Percentiles rank a stretch among this genome's conserved stretches.
These are phyloP conservation scores for Silvanus unidentatus DNA, from an alignment of 2,888 invertebrate species.

Conservation along the genomic window DNA sequence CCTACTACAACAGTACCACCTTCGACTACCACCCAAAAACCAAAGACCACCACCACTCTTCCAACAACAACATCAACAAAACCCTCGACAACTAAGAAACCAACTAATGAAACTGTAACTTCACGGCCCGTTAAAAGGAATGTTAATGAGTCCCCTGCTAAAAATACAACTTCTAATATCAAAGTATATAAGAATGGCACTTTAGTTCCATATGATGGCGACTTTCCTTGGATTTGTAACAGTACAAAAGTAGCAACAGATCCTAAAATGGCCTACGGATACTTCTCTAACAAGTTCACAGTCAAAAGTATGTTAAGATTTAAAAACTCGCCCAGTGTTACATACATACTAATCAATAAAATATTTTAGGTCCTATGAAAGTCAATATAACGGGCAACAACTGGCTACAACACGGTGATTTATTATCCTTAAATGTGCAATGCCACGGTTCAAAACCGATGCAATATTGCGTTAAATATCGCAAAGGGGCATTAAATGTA, in stretches of 20 bases:
- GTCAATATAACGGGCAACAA: conserved; percentile 68
- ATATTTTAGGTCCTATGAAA: conserved; percentile 60
- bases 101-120: too few relatives aligned
- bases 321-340: too few relatives aligned
- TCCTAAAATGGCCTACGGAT: conserved; percentile 65
- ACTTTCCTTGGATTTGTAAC: conserved; percentile 54
- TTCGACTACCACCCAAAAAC: conserved; percentile 17
- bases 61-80: conserved; percentile 19
- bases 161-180: conserved; percentile 13
- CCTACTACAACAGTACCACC: conserved; percentile 33
- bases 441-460: conserved; percentile 74
- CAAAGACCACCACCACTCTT: conserved; percentile 15
- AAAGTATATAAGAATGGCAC: conserved; percentile 36
- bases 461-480: conserved; percentile 62
- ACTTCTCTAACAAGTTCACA: conserved; percentile 59
- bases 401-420: conserved; percentile 78
- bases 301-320: conserved; percentile 57
- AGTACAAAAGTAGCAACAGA: conserved; percentile 58
- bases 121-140: too few relatives aligned
- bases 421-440: conserved; percentile 62
- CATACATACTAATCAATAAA: too few relatives aligned
- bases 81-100: conserved; percentile 12
- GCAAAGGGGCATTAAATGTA: conserved; percentile 60
- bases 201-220: conserved; percentile 33
- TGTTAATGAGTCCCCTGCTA: too few relatives aligned